phyloP scores from a whole-genome alignment of 1,140 invertebrate genomes.

The Eriocheir sinensis region DNA sequence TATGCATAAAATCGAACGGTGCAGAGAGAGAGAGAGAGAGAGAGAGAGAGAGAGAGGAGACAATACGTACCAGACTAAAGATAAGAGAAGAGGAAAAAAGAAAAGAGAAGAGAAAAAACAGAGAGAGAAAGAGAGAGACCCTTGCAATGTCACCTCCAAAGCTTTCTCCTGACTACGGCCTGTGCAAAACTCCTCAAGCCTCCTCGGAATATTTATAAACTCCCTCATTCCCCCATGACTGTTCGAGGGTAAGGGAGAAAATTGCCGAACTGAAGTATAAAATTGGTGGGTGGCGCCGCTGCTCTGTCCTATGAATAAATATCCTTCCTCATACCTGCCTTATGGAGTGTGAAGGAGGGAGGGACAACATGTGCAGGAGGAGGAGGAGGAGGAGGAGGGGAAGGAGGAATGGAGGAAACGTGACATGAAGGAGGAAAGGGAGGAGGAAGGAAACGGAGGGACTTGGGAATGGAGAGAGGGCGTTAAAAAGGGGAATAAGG shows the following conservation, averaged over 20 bases:
- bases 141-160: no score
- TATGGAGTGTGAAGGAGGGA: neutral
- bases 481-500: no score
- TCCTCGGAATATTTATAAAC: neutral
- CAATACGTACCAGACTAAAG: neutral
- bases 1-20: neutral
- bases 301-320: slow-evolving; percentile 59
- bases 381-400: no score
- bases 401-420: neutral
- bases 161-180: no score
- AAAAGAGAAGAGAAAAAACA: neutral
- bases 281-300: neutral
- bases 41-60: slow-evolving; percentile 46
- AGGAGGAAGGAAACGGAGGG: no score
- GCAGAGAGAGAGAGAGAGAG: slow-evolving; percentile 38
- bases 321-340: slow-evolving; percentile 38
- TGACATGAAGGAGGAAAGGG: neutral
- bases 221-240: slow-evolving; percentile 18
- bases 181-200: neutral
- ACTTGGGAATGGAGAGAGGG: no score
- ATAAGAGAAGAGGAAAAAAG: no score
- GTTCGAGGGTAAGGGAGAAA: slow-evolving; percentile 40
- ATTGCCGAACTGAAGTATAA: slow-evolving; percentile 30
- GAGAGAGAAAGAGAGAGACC: slow-evolving; percentile 12
- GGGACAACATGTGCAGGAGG: neutral